Conservation (phyloP, 2,888 invertebrate species). For the Rotaria macrura region DNA sequence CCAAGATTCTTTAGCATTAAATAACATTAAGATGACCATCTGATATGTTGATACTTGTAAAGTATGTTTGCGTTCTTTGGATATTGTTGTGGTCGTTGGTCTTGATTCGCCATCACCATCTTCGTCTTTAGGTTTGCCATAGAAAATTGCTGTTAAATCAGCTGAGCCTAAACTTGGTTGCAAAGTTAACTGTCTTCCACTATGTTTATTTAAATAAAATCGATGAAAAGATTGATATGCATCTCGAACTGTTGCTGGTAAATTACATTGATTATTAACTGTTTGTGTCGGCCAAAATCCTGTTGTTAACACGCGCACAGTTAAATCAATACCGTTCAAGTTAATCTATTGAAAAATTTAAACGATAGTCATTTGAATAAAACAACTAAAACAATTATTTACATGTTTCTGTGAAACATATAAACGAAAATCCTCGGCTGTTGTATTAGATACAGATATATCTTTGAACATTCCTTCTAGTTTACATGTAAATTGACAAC, state of each 20-base stretch:
- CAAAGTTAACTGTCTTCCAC: constrained; percentile 84
- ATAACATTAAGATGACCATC: constrained; percentile 86
- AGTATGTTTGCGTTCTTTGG: constrained; percentile 66
- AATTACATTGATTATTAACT: constrained; percentile 71
- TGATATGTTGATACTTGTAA: constrained; percentile 83
- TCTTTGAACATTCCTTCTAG: constrained; percentile 99
- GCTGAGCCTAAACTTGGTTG: constrained; percentile 94
- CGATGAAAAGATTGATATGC: constrained; percentile 78
- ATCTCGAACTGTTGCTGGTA: constrained; percentile 75
- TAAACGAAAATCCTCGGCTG: constrained; percentile 83
- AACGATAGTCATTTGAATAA: background rate
- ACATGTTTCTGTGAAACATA: constrained; percentile 2
- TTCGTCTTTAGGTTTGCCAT: constrained; percentile 12
- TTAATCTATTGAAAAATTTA: background rate
- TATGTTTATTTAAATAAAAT: constrained; percentile 94
- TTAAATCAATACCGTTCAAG: constrained; percentile 73
- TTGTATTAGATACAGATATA: constrained; percentile 94
- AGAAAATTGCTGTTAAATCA: constrained; percentile 53
- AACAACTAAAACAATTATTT: background rate
- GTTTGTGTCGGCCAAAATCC: constrained; percentile 85
- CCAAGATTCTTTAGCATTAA: constrained; percentile 79
- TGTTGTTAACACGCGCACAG: constrained; percentile 90
- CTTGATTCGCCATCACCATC: background rate
- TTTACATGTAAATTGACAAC: constrained; percentile 98
- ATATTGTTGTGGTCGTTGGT: background rate